A percentile compares a stretch with the other conserved stretches of the same genome.
These are phyloP conservation scores for Chanos chanos DNA, from an alignment of 2,797 vertebrate species.

Conservation along the genomic window DNA sequence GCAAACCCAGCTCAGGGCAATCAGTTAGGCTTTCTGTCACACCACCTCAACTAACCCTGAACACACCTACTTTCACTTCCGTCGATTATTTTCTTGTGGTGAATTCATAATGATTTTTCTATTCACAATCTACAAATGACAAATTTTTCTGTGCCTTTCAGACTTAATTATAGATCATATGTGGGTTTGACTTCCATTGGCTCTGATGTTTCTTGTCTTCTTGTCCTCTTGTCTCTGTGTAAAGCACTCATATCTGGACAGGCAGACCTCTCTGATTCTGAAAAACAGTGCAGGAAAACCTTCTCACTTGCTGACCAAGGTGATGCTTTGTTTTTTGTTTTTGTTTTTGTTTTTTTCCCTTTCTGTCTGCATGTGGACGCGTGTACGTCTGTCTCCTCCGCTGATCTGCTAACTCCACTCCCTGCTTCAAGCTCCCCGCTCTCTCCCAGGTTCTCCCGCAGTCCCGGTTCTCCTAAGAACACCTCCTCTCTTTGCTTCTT, in stretches of 20 bases:
- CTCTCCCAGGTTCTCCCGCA: too few relatives aligned
- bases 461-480: too few relatives aligned
- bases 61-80: too few relatives aligned
- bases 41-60: too few relatives aligned
- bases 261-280: constrained; percentile 99
- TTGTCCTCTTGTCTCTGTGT: constrained; percentile 57
- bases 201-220: constrained; percentile 61
- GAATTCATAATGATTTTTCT: too few relatives aligned
- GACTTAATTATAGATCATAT: constrained; percentile 8
- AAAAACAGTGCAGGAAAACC: constrained; percentile 99
- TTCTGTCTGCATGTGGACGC: constrained; percentile 21
- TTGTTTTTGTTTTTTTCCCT: constrained; percentile 1
- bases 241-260: constrained; percentile 99
- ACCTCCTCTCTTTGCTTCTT: too few relatives aligned
- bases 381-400: not conserved
- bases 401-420: too few relatives aligned
- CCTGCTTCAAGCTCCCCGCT: too few relatives aligned
- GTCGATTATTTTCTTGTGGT: too few relatives aligned
- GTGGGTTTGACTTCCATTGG: constrained; percentile 25
- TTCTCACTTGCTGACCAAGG: constrained; percentile 99
- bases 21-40: not conserved
- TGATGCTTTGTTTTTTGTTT: constrained; percentile 72
- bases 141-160: constrained; percentile 43
- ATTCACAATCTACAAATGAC: too few relatives aligned
- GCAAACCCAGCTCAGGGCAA: too few relatives aligned